phyloP scores from a whole-genome alignment of 2,888 invertebrate genomes.

The Scaptomyza cyrtandrae region DNA sequence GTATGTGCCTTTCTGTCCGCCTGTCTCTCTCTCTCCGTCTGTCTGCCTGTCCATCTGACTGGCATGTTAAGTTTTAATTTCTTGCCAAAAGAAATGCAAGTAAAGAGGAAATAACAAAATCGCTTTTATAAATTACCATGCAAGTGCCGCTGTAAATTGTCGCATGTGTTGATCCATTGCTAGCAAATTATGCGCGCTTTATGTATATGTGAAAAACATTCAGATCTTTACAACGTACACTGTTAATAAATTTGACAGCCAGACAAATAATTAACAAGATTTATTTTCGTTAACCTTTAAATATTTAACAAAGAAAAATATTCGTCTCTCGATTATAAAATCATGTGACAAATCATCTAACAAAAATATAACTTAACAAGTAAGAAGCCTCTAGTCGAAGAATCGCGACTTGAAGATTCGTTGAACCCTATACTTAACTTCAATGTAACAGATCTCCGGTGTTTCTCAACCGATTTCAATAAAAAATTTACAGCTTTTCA shows the following conservation, averaged over 20 bases:
- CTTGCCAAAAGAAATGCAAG: conserved; percentile 38
- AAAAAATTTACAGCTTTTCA: no score
- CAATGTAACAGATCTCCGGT: no score
- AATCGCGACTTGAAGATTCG: no score
- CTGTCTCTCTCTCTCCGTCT: background rate
- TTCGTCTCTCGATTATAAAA: no score
- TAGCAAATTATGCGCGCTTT: conserved; percentile 75
- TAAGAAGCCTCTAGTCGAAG: no score
- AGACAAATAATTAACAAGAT: background rate
- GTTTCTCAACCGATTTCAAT: no score
- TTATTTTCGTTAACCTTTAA: no score
- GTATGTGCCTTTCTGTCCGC: background rate
- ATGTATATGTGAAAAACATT: conserved; percentile 25
- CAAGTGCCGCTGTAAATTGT: conserved; percentile 71
- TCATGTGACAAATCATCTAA: no score
- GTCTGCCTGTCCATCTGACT: conserved; percentile 5
- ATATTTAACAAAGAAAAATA: no score
- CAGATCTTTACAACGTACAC: background rate
- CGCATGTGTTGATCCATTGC: conserved; percentile 77
- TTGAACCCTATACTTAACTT: no score
- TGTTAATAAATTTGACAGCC: background rate
- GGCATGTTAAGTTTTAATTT: conserved; percentile 70
- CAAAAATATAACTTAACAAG: no score
- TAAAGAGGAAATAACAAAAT: conserved; percentile 31
- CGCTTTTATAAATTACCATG: conserved; percentile 74